Evolutionary conservation across 2,113 vertebrate genomes (phyloP).

Genomic region (Monopterus albus): DNA sequence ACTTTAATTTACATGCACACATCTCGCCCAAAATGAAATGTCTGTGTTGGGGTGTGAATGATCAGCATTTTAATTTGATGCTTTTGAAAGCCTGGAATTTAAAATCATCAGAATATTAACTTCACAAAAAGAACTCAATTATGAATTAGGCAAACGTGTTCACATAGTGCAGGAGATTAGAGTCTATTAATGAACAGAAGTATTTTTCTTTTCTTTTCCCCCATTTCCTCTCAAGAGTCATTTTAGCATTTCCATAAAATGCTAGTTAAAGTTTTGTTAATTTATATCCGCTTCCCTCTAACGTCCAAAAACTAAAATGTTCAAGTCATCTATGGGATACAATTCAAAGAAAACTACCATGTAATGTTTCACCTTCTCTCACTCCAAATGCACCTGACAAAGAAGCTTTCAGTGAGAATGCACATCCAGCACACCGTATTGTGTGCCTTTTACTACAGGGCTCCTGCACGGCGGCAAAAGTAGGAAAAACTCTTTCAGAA

Average conservation of each 20-base stretch:
- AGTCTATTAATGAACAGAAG: conserved; percentile 13
- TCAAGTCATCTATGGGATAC: background rate
- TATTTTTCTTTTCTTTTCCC: background rate
- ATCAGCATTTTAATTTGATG: conserved; percentile 44
- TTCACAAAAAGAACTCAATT: conserved; percentile 42
- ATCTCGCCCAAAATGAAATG: conserved; percentile 52
- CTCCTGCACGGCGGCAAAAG: background rate
- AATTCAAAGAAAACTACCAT: too few relatives aligned
- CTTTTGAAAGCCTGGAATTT: conserved; percentile 43
- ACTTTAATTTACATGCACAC: conserved; percentile 56
- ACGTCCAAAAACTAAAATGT: background rate
- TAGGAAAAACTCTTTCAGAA: background rate
- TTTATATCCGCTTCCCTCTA: background rate
- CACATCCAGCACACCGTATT: too few relatives aligned
- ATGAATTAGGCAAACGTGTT: conserved; percentile 21
- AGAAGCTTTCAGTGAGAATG: too few relatives aligned
- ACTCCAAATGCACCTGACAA: too few relatives aligned
- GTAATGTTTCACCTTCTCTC: too few relatives aligned
- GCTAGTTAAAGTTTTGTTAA: background rate
- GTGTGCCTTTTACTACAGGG: background rate
- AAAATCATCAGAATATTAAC: conserved; percentile 41
- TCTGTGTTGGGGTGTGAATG: conserved; percentile 46
- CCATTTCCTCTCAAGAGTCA: background rate
- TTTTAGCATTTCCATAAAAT: conserved; percentile 1
- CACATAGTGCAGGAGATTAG: conserved; percentile 25